Percentiles rank a stretch among this genome's conserved stretches.
Conservation (phyloP, 2,797 vertebrate species). For the Geotrypetes seraphini region DNA sequence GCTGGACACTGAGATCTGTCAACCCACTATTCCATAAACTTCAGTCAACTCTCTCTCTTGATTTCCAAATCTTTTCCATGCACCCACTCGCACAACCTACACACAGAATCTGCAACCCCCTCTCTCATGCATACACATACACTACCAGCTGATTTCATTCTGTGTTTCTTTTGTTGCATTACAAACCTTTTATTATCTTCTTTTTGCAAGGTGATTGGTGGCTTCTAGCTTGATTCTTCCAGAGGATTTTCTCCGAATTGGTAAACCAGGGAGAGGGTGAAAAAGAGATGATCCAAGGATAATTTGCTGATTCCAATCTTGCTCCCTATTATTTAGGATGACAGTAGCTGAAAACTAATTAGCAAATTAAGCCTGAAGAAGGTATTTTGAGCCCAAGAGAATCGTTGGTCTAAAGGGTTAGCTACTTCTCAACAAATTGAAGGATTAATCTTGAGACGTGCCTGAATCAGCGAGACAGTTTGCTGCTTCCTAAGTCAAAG, state of each 20-base stretch:
- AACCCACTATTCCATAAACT: conserved; percentile 20
- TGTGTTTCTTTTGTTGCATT: too few relatives aligned
- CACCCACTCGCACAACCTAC: not conserved
- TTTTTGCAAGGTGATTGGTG: too few relatives aligned
- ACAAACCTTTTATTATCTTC: too few relatives aligned
- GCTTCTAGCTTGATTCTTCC: too few relatives aligned
- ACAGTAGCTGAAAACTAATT: conserved; percentile 8
- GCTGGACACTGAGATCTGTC: too few relatives aligned
- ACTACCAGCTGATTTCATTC: too few relatives aligned
- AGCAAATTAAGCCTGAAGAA: conserved; percentile 2
- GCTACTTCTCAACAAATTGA: not conserved
- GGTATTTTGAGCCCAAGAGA: not conserved
- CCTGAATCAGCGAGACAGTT: conserved; percentile 62
- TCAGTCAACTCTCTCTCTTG: conserved; percentile 4
- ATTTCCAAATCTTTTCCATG: not conserved
- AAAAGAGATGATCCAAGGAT: not conserved
- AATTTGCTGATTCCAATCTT: conserved; percentile 6
- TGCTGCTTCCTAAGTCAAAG: conserved; percentile 46
- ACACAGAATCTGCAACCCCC: not conserved
- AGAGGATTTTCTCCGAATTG: too few relatives aligned
- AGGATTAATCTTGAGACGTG: conserved; percentile 39
- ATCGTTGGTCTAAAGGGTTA: not conserved
- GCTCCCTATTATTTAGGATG: not conserved
- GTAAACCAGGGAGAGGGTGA: not conserved
- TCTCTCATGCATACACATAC: not conserved